These are phyloP conservation scores for Gila orcuttii DNA, from an alignment of 2,113 vertebrate genomes.

Conservation along the genomic window DNA sequence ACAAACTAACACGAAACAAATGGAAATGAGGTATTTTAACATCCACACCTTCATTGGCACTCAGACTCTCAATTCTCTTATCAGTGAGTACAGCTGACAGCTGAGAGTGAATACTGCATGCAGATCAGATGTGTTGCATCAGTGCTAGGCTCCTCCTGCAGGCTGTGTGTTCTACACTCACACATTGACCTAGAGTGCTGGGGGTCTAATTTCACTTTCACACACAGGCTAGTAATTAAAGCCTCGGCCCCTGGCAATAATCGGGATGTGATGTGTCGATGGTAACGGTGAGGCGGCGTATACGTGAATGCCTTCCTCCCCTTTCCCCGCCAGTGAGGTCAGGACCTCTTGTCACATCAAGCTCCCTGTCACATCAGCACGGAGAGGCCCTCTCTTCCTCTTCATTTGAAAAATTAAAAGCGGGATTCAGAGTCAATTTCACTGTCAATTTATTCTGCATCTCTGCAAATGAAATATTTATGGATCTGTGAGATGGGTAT, in stretches of 20 bases:
- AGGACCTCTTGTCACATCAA: slow-evolving; percentile 54
- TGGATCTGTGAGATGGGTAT: slow-evolving; percentile 67
- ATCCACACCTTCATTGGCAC: slow-evolving; percentile 20
- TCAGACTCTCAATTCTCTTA: slow-evolving; percentile 35
- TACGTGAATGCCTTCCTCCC: slow-evolving; percentile 43
- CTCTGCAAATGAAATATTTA: slow-evolving; percentile 75
- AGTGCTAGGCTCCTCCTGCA: not conserved
- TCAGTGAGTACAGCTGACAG: slow-evolving; percentile 43
- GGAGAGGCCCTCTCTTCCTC: slow-evolving; percentile 50
- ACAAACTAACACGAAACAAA: slow-evolving; percentile 27
- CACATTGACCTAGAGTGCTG: slow-evolving; percentile 17
- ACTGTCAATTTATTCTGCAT: slow-evolving; percentile 75
- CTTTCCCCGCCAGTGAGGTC: slow-evolving; percentile 52
- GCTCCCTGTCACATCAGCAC: slow-evolving; percentile 57
- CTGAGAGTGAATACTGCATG: slow-evolving; percentile 32
- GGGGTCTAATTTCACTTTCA: slow-evolving; percentile 50
- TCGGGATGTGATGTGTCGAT: slow-evolving; percentile 37
- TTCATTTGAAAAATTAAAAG: slow-evolving; percentile 75
- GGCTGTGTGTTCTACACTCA: not conserved
- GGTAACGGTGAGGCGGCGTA: slow-evolving; percentile 17
- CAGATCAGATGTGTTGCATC: slow-evolving; percentile 48
- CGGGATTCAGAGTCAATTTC: slow-evolving; percentile 73
- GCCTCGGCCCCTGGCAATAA: slow-evolving; percentile 6
- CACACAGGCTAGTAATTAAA: slow-evolving; percentile 46
- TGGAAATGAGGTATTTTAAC: slow-evolving; percentile 44